Conservation (phyloP, 2,888 invertebrate genomes). For the Euproctis similis region DNA sequence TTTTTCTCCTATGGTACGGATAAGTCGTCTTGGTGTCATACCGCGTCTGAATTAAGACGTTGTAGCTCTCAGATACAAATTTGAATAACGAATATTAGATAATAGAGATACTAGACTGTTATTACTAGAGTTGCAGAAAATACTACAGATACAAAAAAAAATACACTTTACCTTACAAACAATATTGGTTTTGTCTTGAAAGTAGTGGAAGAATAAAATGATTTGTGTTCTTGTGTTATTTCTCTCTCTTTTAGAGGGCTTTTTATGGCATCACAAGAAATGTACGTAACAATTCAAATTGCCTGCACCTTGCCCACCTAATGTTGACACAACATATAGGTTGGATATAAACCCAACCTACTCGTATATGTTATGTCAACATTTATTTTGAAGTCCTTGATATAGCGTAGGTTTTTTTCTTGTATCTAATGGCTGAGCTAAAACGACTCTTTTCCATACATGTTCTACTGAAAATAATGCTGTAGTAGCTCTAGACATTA, state of each 20-base stretch:
- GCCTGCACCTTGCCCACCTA: constrained; percentile 87
- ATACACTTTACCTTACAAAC: too few species aligned
- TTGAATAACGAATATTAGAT: too few species aligned
- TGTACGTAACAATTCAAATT: constrained; percentile 88
- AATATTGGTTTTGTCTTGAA: too few species aligned
- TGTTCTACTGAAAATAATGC: constrained; percentile 88
- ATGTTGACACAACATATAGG: constrained; percentile 86
- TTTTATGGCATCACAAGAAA: constrained; percentile 89
- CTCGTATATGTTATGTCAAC: too few species aligned
- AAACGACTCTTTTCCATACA: constrained; percentile 79
- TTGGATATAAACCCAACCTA: constrained; percentile 92
- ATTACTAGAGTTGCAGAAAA: too few species aligned
- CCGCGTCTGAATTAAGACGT: background rate
- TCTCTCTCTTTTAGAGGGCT: constrained; percentile 82
- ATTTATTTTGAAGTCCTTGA: constrained; percentile 84
- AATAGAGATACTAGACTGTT: too few species aligned
- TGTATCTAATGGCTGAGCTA: constrained; percentile 87
- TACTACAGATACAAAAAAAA: too few species aligned
- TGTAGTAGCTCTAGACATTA: constrained; percentile 82
- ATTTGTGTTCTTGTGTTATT: constrained; percentile 84
- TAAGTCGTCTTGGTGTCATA: too few species aligned
- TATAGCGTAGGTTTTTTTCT: constrained; percentile 82
- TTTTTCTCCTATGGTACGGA: too few species aligned
- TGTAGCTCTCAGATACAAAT: too few species aligned
- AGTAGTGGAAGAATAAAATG: too few species aligned